Base-by-base conservation (phyloP, 2,113 vertebrate genomes). In the Serinus canaria region DNA sequence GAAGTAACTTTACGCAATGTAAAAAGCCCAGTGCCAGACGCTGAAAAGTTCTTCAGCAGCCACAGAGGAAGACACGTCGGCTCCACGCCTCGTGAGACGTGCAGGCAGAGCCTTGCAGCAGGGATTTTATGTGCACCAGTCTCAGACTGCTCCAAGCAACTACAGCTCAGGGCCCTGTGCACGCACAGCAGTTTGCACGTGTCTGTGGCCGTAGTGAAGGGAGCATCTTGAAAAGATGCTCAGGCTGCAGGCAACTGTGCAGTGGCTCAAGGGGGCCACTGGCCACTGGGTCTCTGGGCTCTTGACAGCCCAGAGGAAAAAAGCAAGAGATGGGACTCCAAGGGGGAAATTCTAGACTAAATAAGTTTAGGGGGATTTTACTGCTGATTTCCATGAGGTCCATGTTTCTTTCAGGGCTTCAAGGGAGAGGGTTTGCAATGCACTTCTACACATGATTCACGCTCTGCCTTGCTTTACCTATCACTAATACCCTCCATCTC, bases 1-100 rank as follows among this genome's bases (percentile, higher is more conserved):
- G 85, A 97, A 95, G 68, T 49, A 64, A 92, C 72, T 95, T 95
- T 81, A 92, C 16, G 37, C 90, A 95, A 87, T 53, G 60, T 22
- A 49, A 78, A 94, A 92, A 92, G 68, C 81, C 19, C 30, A 11
- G 53, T 62, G 87, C 83, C 69, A 92, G 73, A 87, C 13, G 17
- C 6, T 33, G 75, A 68, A 89, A 76, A 89, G 83, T 60, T 89
- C 85, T 88, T 77, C 73, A 43, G 15, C 7, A 3, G 58, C 90
- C 76, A 53, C 83, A 86, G 76, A 91, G 92, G 90, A 96, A 95
- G 88, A 49, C 49, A 31, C 5, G 1, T 16, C 1, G 2, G 60
- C 85, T 79, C 92, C 2, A 2, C 30, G 39, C 49, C 73, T 78
- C 5, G 0, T 33, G 60, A 80, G 69, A 91, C 23, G 22, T 4